Base-by-base conservation (phyloP, 2,888 invertebrate species). In the Amphipyra berbera region DNA sequence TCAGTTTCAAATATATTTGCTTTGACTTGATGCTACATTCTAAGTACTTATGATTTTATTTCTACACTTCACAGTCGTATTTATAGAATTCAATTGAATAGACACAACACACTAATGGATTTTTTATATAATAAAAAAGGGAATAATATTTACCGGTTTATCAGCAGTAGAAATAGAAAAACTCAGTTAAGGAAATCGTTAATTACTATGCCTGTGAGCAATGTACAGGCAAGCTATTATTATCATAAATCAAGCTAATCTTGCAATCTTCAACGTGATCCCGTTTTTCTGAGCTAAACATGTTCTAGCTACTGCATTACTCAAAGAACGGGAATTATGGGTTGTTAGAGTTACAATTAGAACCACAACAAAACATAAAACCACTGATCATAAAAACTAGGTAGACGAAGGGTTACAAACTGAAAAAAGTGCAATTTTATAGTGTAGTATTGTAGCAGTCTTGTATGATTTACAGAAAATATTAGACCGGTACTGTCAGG, bases 211-310 rank as follows among this genome's bases (percentile, higher is more conserved):
- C 41, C 27, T 46, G 6, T 21, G 38, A 50, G 70, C 15, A 42
- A 63, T 30, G 14, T 37, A 44, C 35, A 45, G 30, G 15, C 37
- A 6, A 21, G 38, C 57, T 41, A 45, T 64, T 6, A 70, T 70
- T 47, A 64, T 33, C 15, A 15, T 52, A 59, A 64, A 37, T 58
- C 35, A 12, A 57, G 38, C 13, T 57, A 50, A 57, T 70, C 21
- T 47, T 55, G 48, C n/a, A 52, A 15, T 63, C 41, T 45, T 49
- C 49, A 30, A 41, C 42, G 42, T 42, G 38, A 69, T 48, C 70
- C 15, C 30, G 64, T 64, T 64, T 55, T 56, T 59, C 47, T 55
- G 13, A 33, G 37, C 37, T n/a, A 41, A 58, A 62, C 37, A 33
- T 14, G 54, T 44, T 15, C 8, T 12, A 40, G 30, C 54, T 52